Percentiles rank a stretch among this genome's conserved stretches.
These are phyloP conservation scores for Scaptomyza reducta DNA, from an alignment of 2,888 invertebrate species.

Conservation along the genomic window DNA sequence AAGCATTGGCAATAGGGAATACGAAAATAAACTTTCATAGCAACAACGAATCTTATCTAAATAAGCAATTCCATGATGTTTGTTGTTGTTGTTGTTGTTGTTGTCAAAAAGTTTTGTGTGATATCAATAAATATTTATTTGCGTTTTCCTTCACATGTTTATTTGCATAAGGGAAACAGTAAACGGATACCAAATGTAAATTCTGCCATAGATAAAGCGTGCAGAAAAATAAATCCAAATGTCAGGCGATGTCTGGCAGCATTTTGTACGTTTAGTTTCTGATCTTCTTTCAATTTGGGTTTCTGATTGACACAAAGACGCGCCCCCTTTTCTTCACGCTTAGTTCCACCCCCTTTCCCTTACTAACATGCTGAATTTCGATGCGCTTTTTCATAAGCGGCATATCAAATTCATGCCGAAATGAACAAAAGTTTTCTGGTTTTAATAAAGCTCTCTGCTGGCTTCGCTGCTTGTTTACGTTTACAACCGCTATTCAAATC, in stretches of 20 bases:
- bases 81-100: background rate
- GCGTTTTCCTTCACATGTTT: slow-evolving; percentile 4
- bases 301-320: slow-evolving; percentile 3
- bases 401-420: slow-evolving; percentile 67
- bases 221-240: slow-evolving; percentile 1
- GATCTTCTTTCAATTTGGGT: slow-evolving; percentile 3
- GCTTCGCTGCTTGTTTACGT: slow-evolving; percentile 52
- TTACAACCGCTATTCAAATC: slow-evolving; percentile 35
- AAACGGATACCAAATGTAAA: slow-evolving; percentile 8
- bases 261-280: background rate
- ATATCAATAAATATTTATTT: slow-evolving; percentile 28
- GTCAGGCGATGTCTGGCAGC: background rate
- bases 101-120: slow-evolving; percentile 21
- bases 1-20: slow-evolving; percentile 7
- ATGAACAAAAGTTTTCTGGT: slow-evolving; percentile 45
- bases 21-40: slow-evolving; percentile 15
- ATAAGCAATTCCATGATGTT: slow-evolving; percentile 17
- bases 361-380: slow-evolving; percentile 1
- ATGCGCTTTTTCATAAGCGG: slow-evolving; percentile 52
- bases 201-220: slow-evolving; percentile 10
- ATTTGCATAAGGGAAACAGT: slow-evolving; percentile 17
- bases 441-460: slow-evolving; percentile 9
- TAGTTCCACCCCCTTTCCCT: background rate
- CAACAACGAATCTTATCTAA: slow-evolving; percentile 26
- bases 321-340: slow-evolving; percentile 24